Evolutionary conservation across 2,888 invertebrate genomes (phyloP), one percentile per base, ranked within the genome.

Genomic region (Mesochorus sp.): DNA sequence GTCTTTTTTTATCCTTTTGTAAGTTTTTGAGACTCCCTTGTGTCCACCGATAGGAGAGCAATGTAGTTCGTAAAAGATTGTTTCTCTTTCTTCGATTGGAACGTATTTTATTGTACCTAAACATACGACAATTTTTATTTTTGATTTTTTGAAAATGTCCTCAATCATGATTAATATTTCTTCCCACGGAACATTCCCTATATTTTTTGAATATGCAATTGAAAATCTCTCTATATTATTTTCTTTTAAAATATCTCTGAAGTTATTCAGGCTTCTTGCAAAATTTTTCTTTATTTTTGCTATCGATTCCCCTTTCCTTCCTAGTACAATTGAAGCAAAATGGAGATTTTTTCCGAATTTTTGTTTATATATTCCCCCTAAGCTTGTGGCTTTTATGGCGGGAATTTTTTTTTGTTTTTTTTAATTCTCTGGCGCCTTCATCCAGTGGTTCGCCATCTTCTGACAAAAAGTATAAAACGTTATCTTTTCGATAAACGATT

Each of bases 61-160:
- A 37, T 80, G 80, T 0, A 19, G 17, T 67, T 79, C 79, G 5
- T 74, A 79, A 49, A 5, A 80, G 53, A 28, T 57, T n/a, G 10
- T 3, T 0, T 14, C 59, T 39, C 59, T n/a, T 12, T 39, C 24
- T 6, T 37, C 39, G 6, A n/a, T 4, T 39, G 37, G 37, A 1
- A 39, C 39, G 21, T 57, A 57, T 37, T 37, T 19, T 3, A 37
- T n/a, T 5, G 34, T 34, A 8, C 57, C 57, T 0, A 59, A 1
- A 5, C 34, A 55, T 0, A 55, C 19, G 0, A 55, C 4, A 1
- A 37, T 12, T 39, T 37, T 39, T 0, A 24, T 12, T 0, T 14
- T 6, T 12, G 24, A 2, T 0, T 24, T 39, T 37, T 21, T 39
- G 14, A 39, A 34, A 8, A 10, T 1, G 3, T 6, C 1, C 19